Base-by-base conservation (phyloP, 2,888 invertebrate species). In the Philopedon plagiatum region DNA sequence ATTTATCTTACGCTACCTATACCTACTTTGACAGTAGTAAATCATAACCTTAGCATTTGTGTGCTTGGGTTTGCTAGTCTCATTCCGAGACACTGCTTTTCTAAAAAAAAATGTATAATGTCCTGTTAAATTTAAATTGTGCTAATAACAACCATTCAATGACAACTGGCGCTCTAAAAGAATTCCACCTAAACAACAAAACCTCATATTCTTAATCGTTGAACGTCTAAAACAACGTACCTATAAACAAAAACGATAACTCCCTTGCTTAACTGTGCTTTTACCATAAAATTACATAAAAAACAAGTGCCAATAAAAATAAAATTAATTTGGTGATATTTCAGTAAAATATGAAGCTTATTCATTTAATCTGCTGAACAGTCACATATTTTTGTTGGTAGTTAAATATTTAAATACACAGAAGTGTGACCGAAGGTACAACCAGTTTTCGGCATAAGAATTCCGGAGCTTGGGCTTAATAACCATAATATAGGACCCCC, bases 291-390 rank as follows among this genome's bases (percentile, higher is more conserved):
- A 60, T 34, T 49, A 46, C 29, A 62, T 49, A 62, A 62, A 62
- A 62, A 49, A 65, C 73, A 34, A 46, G 19, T 19, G 19, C 13
- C 21, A 46, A 63, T 63, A 63, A 63, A 19, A 37, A 63, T 78
- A 75, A 74, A 76, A 74, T 76, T 78, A 77, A 78, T 76, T 76
- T 67, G 60, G 63, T 66, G 49, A 73, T 78, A 78, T 77, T 76
- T 80, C 74, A 78, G 67, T 72, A 78, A 78, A 77, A 78, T 79
- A 74, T 71, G 74, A 76, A 66, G 76, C 77, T 77, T 78, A 78
- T 78, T 77, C 78, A 77, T 77, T 76, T 77, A 77, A 73, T 67
- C 73, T 70, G 67, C 75, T 76, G 76, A 76, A 66, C 64, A 70
- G 74, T 72, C 76, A 73, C 78, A 78, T 78, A 77, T 73, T 75